Evolutionary conservation across 2,797 vertebrate species (phyloP), one percentile per base, ranked within the genome.

Genomic region (Amblyopsis hoosieri): DNA sequence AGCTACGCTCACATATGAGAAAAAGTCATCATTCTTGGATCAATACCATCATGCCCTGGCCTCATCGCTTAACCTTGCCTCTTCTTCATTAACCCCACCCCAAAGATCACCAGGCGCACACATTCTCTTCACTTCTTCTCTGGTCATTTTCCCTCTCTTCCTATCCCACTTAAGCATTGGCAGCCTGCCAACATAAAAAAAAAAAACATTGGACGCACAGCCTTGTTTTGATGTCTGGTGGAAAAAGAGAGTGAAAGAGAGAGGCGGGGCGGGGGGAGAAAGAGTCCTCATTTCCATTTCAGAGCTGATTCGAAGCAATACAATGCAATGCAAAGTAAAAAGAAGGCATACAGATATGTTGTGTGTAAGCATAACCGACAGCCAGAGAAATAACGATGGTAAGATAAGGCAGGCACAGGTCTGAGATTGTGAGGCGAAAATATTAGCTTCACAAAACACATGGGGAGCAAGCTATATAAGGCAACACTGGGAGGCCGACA

Each of bases 231-330:
- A 93, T 94, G 93, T 92, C 90, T 82, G 74, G 91, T 29, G 23
- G 23, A 29, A 29, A 91, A 76, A 89, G 82, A 85, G 85, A 51
- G 55, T 9, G 33, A 89, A 83, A 84, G 82, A 84, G 81, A 66
- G 85, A 79, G 81, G 67, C 42, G 54, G 69, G 66, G 45, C 49
- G 19, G 14, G 45, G 61, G 23, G 55, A 15, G 48, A 23, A 71
- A 54, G 71, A 47, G 71, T 81, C 87, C 93, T 94, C 89, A 93
- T 95, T 96, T 94, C 94, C 94, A 96, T 93, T 96, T 95, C 94
- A 90, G 88, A 72, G 75, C 81, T 66, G 84, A 89, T 86, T 90
- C 80, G 85, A 72, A 85, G 88, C 82, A 85, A 76, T 78, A 82
- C 83, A 83, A 90, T 64, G 19, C 19, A 23, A 23, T 0, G 12